A percentile compares a stretch with the other conserved stretches of the same genome.
Evolutionary conservation across 2,888 invertebrate genomes (phyloP).

Genomic region (Hypomecis atomaria): DNA sequence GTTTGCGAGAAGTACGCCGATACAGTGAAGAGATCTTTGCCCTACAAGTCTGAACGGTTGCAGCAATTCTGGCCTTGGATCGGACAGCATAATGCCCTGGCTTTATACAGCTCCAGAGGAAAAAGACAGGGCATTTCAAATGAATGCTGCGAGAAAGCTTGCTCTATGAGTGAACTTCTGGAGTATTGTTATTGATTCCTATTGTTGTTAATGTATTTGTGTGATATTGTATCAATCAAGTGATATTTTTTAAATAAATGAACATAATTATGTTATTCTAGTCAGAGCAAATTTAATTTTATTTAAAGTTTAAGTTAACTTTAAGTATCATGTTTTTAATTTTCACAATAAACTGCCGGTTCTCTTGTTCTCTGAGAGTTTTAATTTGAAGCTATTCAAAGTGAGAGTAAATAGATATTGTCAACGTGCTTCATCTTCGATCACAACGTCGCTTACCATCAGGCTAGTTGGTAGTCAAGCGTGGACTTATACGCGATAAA

Average conservation of each 20-base stretch:
- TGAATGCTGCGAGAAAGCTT: constrained; percentile 39
- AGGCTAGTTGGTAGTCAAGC: no score
- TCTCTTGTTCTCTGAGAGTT: no score
- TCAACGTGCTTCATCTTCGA: no score
- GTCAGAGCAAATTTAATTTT: not conserved
- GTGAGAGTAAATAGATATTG: no score
- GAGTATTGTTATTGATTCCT: constrained; percentile 20
- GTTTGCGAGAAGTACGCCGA: constrained; percentile 23
- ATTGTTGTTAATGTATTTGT: not conserved
- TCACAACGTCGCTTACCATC: no score
- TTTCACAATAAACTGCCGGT: no score
- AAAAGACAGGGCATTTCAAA: constrained; percentile 32
- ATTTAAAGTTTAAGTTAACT: no score
- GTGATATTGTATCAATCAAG: not conserved
- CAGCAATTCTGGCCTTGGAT: constrained; percentile 32
- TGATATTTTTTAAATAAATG: constrained; percentile 3
- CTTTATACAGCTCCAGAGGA: constrained; percentile 25
- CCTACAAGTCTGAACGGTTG: constrained; percentile 25
- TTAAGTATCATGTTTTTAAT: no score
- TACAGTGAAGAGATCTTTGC: constrained; percentile 30
- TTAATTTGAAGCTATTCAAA: no score
- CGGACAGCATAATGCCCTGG: constrained; percentile 27
- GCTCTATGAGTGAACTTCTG: constrained; percentile 31
- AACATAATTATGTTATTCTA: not conserved
- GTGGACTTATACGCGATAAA: no score